phyloP scores from a whole-genome alignment of 2,113 vertebrate genomes.

The Jacana jacana region DNA sequence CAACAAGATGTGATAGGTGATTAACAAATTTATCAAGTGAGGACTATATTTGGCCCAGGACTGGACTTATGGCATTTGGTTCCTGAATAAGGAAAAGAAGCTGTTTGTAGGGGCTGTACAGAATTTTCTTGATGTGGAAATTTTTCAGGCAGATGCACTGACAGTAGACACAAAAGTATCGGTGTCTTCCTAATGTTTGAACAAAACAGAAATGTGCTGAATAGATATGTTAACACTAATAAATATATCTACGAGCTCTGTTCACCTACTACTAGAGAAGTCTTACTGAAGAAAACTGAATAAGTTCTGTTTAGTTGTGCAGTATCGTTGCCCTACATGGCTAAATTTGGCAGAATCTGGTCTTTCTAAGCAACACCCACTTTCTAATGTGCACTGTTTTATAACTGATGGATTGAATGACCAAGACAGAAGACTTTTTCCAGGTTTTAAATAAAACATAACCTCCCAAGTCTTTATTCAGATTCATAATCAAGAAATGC shows the following conservation, averaged over 20 bases:
- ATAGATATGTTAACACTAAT: background rate
- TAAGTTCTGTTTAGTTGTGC: background rate
- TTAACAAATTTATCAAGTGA: constrained; percentile 43
- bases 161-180: background rate
- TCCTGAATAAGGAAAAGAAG: constrained; percentile 9
- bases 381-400: background rate
- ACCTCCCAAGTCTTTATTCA: background rate
- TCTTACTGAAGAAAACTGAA: background rate
- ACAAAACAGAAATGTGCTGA: background rate
- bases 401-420: background rate
- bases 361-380: background rate
- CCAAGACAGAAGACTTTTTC: background rate
- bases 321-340: background rate
- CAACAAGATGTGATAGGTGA: constrained; percentile 32
- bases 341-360: background rate
- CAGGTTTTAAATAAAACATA: background rate
- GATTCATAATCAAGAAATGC: background rate
- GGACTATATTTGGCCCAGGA: constrained; percentile 20
- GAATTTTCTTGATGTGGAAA: background rate
- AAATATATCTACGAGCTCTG: background rate
- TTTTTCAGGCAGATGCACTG: background rate
- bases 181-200: background rate
- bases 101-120: background rate
- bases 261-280: background rate
- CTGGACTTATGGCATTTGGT: background rate